Conservation (phyloP, 1,140 invertebrate species). For the Pissodes strobi region DNA sequence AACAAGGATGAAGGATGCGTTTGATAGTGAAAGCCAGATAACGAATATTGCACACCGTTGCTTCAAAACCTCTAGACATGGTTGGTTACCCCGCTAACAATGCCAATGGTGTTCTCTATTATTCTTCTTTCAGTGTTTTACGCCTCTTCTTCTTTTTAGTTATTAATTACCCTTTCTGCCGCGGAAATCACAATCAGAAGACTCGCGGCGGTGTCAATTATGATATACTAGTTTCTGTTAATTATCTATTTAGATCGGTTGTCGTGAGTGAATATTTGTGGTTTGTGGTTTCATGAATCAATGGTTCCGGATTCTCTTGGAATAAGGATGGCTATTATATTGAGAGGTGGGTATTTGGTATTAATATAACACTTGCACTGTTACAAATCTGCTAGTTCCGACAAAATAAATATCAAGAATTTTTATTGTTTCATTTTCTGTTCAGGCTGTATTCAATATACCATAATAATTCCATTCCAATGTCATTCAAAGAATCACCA, state of each 20-base stretch:
- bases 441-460: too few species aligned
- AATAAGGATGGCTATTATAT: slow-evolving; percentile 36
- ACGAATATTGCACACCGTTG: slow-evolving; percentile 42
- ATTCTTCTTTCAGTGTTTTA: slow-evolving; percentile 19
- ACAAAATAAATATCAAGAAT: too few species aligned
- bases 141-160: slow-evolving; percentile 15
- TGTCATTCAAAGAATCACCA: too few species aligned
- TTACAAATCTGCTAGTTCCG: background rate
- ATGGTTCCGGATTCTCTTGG: slow-evolving; percentile 29
- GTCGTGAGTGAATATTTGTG: slow-evolving; percentile 6
- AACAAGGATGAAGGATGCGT: slow-evolving; percentile 41
- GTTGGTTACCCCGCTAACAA: slow-evolving; percentile 46
- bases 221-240: slow-evolving; percentile 4
- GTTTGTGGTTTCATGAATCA: slow-evolving; percentile 17
- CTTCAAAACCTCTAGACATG: slow-evolving; percentile 40
- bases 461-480: too few species aligned
- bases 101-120: slow-evolving; percentile 38
- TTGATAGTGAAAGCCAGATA: slow-evolving; percentile 50
- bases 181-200: slow-evolving; percentile 12
- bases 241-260: slow-evolving; percentile 1
- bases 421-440: too few species aligned
- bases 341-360: slow-evolving; percentile 38
- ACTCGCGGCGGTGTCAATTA: slow-evolving; percentile 8
- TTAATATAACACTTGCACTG: background rate
- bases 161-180: slow-evolving; percentile 26